Evolutionary conservation across 1,140 invertebrate species (phyloP).

Genomic region (Colletes gigas): DNA sequence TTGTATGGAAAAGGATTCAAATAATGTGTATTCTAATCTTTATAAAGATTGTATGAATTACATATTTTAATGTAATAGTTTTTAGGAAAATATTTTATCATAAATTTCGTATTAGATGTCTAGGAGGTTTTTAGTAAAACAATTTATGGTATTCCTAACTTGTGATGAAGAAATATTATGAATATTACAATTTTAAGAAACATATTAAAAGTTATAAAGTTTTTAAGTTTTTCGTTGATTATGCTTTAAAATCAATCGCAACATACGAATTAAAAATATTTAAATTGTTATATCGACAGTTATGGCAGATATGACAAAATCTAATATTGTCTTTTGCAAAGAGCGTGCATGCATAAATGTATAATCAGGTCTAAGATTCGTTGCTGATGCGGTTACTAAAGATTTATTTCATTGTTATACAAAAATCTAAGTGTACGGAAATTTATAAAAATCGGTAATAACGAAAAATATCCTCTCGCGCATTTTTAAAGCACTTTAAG

Average conservation of each 20-base stretch:
- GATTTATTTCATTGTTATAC: constrained; percentile 6
- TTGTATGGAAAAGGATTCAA: constrained; percentile 7
- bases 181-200: background rate
- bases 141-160: background rate
- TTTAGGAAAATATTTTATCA: constrained; percentile 31
- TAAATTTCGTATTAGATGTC: constrained; percentile 8
- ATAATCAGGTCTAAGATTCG: constrained; percentile 1
- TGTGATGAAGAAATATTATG: background rate
- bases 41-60: constrained; percentile 20
- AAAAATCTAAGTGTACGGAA: background rate
- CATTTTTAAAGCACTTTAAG: constrained; percentile 7
- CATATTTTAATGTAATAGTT: constrained; percentile 29
- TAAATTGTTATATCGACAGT: background rate
- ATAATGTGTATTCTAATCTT: constrained; percentile 23
- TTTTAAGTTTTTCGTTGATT: background rate
- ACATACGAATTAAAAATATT: background rate
- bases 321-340: constrained; percentile 41
- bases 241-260: background rate
- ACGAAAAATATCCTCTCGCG: constrained; percentile 11
- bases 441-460: constrained; percentile 3
- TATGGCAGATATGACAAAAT: constrained; percentile 18
- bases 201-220: background rate
- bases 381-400: constrained; percentile 12
- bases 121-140: constrained; percentile 10
- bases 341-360: constrained; percentile 30